Conservation (phyloP, 2,888 invertebrate species). For the Agriopis marginaria region DNA sequence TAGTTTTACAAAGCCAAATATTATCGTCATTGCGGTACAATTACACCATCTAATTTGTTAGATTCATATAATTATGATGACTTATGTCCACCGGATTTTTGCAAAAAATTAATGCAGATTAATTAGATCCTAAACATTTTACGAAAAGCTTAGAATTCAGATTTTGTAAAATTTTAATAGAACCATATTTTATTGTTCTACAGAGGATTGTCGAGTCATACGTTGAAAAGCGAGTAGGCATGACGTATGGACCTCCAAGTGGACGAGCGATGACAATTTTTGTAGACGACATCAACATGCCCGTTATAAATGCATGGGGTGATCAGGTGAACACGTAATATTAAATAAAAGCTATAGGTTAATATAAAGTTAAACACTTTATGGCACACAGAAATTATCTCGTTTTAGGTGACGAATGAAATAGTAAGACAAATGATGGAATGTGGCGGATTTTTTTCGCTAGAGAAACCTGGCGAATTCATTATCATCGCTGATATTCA, state of each 20-base stretch:
- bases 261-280: constrained; percentile 94
- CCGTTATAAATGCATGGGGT: constrained; percentile 96
- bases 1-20: not conserved
- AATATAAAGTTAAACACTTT: too few species aligned
- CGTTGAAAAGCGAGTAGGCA: constrained; percentile 95
- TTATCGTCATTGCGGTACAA: not conserved
- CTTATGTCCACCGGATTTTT: too few species aligned
- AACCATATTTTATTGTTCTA: constrained; percentile 37
- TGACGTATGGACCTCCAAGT: constrained; percentile 94
- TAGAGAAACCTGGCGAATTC: constrained; percentile 96
- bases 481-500: constrained; percentile 92
- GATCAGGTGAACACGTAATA: constrained; percentile 88
- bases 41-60: not conserved
- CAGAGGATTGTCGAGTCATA: constrained; percentile 95
- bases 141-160: too few species aligned
- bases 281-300: constrained; percentile 97
- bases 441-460: constrained; percentile 93
- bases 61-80: too few species aligned
- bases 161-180: not conserved
- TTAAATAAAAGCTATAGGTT: too few species aligned
- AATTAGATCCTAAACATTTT: too few species aligned
- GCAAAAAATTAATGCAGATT: too few species aligned
- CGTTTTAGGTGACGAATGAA: constrained; percentile 91
- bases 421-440: constrained; percentile 96
- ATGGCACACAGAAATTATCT: not conserved